These are phyloP conservation scores for Drosophila nr. medialis DNA, from an alignment of 2,888 invertebrate species.

Conservation along the genomic window DNA sequence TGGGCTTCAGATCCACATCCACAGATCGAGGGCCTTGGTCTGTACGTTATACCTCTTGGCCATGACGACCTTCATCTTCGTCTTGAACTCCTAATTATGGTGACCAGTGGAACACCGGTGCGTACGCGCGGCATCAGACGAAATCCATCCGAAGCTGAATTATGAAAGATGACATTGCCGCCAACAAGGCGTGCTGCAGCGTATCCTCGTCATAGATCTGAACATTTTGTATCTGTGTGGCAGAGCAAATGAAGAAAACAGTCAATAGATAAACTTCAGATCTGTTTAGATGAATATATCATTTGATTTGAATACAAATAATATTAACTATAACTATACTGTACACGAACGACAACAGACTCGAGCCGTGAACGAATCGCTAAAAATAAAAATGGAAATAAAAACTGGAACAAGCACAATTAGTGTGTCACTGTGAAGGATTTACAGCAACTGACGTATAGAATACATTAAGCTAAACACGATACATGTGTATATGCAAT, in stretches of 20 bases:
- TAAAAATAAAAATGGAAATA: background rate
- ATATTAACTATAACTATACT: background rate
- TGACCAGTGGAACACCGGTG: slow-evolving; percentile 88
- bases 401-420: background rate
- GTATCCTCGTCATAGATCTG: slow-evolving; percentile 90
- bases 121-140: slow-evolving; percentile 88
- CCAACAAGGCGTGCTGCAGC: slow-evolving; percentile 87
- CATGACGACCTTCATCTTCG: slow-evolving; percentile 92
- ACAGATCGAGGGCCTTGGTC: slow-evolving; percentile 89
- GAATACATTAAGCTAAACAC: no score
- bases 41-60: slow-evolving; percentile 90
- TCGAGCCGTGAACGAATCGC: background rate
- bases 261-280: background rate
- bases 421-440: no score
- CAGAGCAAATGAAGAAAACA: background rate
- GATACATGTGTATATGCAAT: no score
- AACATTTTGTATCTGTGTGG: slow-evolving; percentile 87
- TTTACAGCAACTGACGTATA: no score
- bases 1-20: slow-evolving; percentile 89
- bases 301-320: background rate
- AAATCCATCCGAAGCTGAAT: slow-evolving; percentile 89
- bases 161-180: slow-evolving; percentile 89
- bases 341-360: background rate
- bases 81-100: slow-evolving; percentile 89
- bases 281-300: background rate